Conservation (phyloP, 2,113 vertebrate species). For the Heliornis fulica region DNA sequence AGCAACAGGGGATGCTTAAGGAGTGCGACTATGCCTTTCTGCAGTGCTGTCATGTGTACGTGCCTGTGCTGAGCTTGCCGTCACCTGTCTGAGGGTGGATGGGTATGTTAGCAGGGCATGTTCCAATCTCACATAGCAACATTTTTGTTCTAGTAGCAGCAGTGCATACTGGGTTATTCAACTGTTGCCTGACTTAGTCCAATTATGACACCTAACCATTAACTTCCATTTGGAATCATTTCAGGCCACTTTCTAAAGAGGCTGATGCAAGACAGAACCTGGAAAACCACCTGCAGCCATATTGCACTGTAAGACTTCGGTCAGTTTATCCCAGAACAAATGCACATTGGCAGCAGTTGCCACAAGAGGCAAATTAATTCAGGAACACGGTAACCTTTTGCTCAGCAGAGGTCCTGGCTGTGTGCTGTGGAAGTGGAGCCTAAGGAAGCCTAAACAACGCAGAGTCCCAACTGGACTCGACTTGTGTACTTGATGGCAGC, state of each 20-base stretch:
- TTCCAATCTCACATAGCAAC: neutral
- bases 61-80: neutral
- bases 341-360: rapidly evolving
- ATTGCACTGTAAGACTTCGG: neutral
- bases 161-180: neutral
- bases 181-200: neutral
- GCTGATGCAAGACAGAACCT: neutral
- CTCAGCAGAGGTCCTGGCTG: neutral
- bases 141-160: neutral
- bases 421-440: neutral
- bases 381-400: rapidly evolving
- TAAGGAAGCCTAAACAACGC: too few species aligned
- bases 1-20: neutral
- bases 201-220: neutral
- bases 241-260: neutral
- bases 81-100: neutral
- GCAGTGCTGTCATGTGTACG: neutral
- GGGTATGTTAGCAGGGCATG: neutral
- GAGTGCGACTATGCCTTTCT: rapidly evolving
- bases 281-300: neutral
- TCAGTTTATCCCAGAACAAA: neutral
- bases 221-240: neutral
- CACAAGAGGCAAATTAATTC: neutral
- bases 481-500: rapidly evolving
- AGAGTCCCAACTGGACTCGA: too few species aligned